A percentile compares a stretch with the other conserved stretches of the same genome.
Conservation (phyloP, 2,888 invertebrate species). For the Odontothrips loti region DNA sequence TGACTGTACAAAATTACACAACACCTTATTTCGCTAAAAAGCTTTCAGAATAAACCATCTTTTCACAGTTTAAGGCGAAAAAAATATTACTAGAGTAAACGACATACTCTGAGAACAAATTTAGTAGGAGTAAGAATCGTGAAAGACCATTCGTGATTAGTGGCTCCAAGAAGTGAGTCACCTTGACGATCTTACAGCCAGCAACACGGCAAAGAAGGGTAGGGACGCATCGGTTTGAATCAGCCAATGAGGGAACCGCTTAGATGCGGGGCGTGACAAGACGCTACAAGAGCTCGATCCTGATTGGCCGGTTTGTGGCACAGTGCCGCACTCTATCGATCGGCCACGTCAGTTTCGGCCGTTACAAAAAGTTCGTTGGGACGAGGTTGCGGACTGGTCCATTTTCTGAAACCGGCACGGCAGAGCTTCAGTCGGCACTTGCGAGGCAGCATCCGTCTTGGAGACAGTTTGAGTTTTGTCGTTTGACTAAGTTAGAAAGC, state of each 20-base stretch:
- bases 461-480: not conserved
- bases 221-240: not conserved
- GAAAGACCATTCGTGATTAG: too few relatives aligned
- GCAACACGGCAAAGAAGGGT: not conserved
- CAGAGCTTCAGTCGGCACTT: not conserved
- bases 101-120: too few relatives aligned
- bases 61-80: too few relatives aligned
- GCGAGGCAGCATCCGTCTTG: not conserved
- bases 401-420: not conserved
- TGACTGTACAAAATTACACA: not conserved
- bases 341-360: conserved; percentile 20
- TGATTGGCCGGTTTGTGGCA: not conserved
- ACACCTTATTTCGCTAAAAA: too few relatives aligned
- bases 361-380: conserved; percentile 8
- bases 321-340: not conserved
- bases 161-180: not conserved
- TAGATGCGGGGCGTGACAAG: not conserved
- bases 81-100: too few relatives aligned
- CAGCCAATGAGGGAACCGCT: not conserved
- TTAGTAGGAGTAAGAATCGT: too few relatives aligned
- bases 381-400: not conserved
- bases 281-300: not conserved
- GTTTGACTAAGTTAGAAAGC: not conserved
- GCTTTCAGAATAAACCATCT: too few relatives aligned
- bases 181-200: not conserved